Evolutionary conservation across 2,888 invertebrate genomes (phyloP), one percentile per base, ranked within the genome.

Genomic region (Carpatolechia fugitivella): DNA sequence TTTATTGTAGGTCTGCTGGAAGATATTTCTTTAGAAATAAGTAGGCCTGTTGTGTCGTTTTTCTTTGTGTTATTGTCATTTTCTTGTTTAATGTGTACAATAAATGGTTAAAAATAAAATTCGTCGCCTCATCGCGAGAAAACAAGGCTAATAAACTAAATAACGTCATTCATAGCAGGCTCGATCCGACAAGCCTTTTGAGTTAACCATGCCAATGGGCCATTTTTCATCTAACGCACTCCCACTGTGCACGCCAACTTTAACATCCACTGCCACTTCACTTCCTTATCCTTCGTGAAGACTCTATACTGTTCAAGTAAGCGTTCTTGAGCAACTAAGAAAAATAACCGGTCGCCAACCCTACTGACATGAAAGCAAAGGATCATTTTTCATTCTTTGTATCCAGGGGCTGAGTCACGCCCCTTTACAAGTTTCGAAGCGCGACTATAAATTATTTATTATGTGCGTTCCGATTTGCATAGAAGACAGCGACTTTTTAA

Each of bases 331-430:
- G 20, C 24, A 3, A 11, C 3, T 13, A 29, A 44, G 24, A 44
- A 29, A 20, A 24, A 44, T 44, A n/a, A 13, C 29, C 44, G 13
- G 44, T 29, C 44, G 44, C 44, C 44, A 24, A 29, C 13, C 20
- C 10, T 44, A n/a, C 20, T 29, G 29, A 44, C 44, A 44, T 44
- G 24, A 29, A 29, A 44, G 29, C 4, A 11, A 30, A 31, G 56
- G 57, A 64, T 74, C 81, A 80, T 82, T 81, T 79, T 78, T 81
- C 82, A 80, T 74, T 72, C 79, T 76, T 82, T 81, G 79, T 80
- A 68, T 69, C 61, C 44, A 64, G 60, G 69, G 77, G 76, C 71
- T 61, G 60, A 66, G 71, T 68, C 76, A 75, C 71, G 70, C 76
- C 74, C 63, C 66, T 63, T 66, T 64, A 67, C 65, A 60, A 65